A percentile compares a stretch with the other conserved stretches of the same genome.
phyloP scores from a whole-genome alignment of 2,888 invertebrate species.

The Xanthia icteritia region DNA sequence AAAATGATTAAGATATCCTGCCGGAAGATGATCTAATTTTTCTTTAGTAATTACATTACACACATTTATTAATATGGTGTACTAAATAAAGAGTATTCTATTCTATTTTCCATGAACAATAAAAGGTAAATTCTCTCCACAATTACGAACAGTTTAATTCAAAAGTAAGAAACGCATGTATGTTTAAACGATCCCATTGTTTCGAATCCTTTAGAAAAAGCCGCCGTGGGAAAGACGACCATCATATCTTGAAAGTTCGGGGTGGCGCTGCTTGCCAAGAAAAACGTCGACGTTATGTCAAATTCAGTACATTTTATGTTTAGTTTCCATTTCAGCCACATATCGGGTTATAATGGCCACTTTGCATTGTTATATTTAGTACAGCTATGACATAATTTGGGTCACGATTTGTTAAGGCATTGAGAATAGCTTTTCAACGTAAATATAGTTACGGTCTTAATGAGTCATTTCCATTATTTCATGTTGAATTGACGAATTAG shows the following conservation, averaged over 20 bases:
- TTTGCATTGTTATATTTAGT: slow-evolving; percentile 17
- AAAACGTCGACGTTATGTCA: slow-evolving; percentile 1
- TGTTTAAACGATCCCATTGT: slow-evolving; percentile 49
- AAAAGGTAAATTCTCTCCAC: slow-evolving; percentile 34
- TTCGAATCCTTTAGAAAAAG: slow-evolving; percentile 30
- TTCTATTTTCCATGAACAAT: neutral
- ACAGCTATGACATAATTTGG: slow-evolving; percentile 38
- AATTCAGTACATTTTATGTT: neutral
- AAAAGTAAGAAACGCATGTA: slow-evolving; percentile 50
- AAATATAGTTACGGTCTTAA: neutral
- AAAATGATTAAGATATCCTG: neutral
- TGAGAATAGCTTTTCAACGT: slow-evolving; percentile 21
- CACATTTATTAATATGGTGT: neutral
- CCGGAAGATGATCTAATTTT: neutral
- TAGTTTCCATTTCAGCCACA: neutral
- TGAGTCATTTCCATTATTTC: neutral
- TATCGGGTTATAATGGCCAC: slow-evolving; percentile 8
- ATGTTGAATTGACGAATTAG: neutral
- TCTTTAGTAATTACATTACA: neutral
- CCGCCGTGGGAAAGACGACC: slow-evolving; percentile 54
- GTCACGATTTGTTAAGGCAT: slow-evolving; percentile 31
- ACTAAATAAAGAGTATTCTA: neutral
- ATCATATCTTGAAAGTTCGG: slow-evolving; percentile 10
- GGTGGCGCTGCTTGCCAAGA: neutral
- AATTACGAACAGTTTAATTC: slow-evolving; percentile 53